Base-by-base conservation (phyloP, 2,888 invertebrate species). In the Himalopsyche kuldschensis region DNA sequence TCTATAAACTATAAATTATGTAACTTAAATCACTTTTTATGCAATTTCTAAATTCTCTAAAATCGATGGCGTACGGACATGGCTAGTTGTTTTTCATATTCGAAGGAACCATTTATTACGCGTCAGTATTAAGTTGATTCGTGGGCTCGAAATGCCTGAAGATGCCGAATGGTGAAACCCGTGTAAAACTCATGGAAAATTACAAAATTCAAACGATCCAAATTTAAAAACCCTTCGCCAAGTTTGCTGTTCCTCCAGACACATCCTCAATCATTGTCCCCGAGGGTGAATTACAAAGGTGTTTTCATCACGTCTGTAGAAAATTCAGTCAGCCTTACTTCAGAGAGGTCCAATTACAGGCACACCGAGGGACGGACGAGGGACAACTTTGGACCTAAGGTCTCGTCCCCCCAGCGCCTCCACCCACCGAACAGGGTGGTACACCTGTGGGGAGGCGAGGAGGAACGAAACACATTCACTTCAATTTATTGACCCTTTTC, bases 301-400 rank as follows among this genome's bases (percentile, higher is more conserved):
- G 69, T 69, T 69, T 69, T 69, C 69, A 69, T 69, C 69, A 69
- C 69, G 69, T 69, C 69, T 69, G 69, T 69, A 69, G 69, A 69
- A 69, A 69, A 69, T 69, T 69, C 69, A 69, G 69, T 69, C 69
- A 69, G 69, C 69, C 69, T 69, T 69, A 69, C 69, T 69, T 69
- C 69, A 69, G 69, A 69, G 69, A 69, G 69, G 69, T 69, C 69
- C 69, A 69, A 69, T 69, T 69, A 69, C 69, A 69, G 69, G 69
- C 69, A 69, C 69, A 69, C 69, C 69, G 27, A 69, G 69, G 69
- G 69, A 69, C 69, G 69, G 69, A 69, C 69, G 69, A 69, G 69
- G 69, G 69, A 69, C 69, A 69, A 69, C 24, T 69, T 69, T 69
- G 69, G 69, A 69, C 69, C 69, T 69, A 27, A 69, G 69, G 69